Conservation (phyloP, 2,888 invertebrate species). For the Hyposoter dolosus region DNA sequence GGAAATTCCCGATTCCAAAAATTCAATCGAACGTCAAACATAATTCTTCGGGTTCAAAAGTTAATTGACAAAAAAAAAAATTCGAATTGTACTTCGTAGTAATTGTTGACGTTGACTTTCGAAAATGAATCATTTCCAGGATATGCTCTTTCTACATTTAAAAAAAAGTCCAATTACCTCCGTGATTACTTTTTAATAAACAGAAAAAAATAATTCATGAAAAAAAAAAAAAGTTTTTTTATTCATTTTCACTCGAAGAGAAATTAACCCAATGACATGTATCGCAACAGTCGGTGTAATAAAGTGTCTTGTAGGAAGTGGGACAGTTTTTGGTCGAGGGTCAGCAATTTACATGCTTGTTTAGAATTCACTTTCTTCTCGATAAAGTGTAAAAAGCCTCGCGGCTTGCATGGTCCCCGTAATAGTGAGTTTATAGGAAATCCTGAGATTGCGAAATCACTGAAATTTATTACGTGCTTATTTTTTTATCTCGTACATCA, state of each 20-base stretch:
- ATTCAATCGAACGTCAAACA: background rate
- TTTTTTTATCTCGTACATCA: conserved; percentile 16
- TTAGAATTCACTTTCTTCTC: conserved; percentile 41
- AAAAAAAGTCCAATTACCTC: background rate
- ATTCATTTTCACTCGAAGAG: background rate
- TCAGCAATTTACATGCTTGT: conserved; percentile 5
- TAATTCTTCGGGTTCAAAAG: background rate
- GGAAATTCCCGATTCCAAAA: background rate
- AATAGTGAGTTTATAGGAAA: background rate
- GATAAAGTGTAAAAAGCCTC: conserved; percentile 11
- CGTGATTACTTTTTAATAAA: background rate
- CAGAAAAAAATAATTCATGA: background rate
- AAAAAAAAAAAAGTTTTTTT: background rate
- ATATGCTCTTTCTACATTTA: background rate
- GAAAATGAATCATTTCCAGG: background rate
- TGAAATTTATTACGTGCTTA: conserved; percentile 18
- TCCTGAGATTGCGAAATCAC: conserved; percentile 8
- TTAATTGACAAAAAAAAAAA: background rate
- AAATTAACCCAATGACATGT: background rate
- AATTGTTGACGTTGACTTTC: background rate
- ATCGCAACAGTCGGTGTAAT: background rate
- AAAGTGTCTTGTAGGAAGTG: conserved; percentile 6
- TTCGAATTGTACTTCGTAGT: background rate
- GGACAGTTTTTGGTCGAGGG: conserved; percentile 28
- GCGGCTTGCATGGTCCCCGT: background rate